Evolutionary conservation across 2,888 invertebrate species (phyloP).

Genomic region (Dicyrtoma fusca): DNA sequence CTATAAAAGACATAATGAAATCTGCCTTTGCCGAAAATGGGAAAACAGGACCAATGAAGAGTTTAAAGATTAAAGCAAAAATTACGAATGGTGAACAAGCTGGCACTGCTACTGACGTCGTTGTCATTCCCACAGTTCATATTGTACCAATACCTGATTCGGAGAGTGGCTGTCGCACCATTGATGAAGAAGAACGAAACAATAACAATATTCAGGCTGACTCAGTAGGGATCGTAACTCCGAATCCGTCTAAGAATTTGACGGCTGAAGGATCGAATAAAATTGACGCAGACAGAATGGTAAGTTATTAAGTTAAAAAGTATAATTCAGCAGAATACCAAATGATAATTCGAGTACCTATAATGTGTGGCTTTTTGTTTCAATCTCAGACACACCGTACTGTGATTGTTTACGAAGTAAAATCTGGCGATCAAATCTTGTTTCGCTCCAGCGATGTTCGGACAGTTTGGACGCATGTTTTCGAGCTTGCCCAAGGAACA

Average conservation of each 20-base stretch:
- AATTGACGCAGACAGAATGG: neutral
- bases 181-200: constrained; percentile 42
- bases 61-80: constrained; percentile 49
- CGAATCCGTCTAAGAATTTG: too few relatives aligned
- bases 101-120: constrained; percentile 46
- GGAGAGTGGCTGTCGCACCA: constrained; percentile 40
- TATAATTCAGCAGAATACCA: neutral
- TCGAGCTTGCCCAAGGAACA: constrained; percentile 85
- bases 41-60: constrained; percentile 21
- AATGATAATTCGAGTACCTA: neutral
- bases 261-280: neutral
- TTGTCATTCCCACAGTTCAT: constrained; percentile 47
- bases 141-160: constrained; percentile 46
- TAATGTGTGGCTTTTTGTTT: neutral
- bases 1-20: constrained; percentile 41
- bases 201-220: neutral
- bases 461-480: constrained; percentile 77
- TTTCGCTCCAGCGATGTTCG: constrained; percentile 49
- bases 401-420: constrained; percentile 51
- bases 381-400: constrained; percentile 48
- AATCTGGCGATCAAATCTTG: constrained; percentile 34
- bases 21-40: constrained; percentile 11
- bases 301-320: neutral
- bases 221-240: neutral
- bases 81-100: constrained; percentile 43